Evolutionary conservation across 2,888 invertebrate species (phyloP), one percentile per base, ranked within the genome.

Genomic region (Aethes cnicana): DNA sequence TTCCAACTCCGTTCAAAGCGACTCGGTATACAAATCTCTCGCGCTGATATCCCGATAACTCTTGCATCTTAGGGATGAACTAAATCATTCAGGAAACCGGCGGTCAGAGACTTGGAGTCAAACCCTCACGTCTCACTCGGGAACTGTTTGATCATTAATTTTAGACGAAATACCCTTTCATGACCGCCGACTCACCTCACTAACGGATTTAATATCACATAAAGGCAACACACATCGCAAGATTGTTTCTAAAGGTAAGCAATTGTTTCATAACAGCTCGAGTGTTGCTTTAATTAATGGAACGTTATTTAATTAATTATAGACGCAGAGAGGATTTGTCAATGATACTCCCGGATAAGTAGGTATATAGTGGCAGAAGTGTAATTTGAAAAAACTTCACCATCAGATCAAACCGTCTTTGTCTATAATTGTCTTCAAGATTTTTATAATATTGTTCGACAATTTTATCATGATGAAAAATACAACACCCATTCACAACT

Each of bases 51-150:
- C 7, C 43, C 12, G 23, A 44, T 36, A 50, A 32, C 36, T 43
- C 50, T 37, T 43, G 11, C 33, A 42, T 26, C 41, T 21, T 49
- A 35, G 28, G 35, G 20, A 39, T 39, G 39, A 47, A 39, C 47
- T 47, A 37, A 47, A 41, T 39, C 30, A 37, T 39, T 47, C 47
- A 39, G 12, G 23, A 11, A 21, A 6, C 39, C 23, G 39, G 23
- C 47, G 18, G 14, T 37, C 14, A 21, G 14, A 26, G 26, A 42
- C 42, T 42, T 33, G 26, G 16, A 41, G 20, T 20, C 48, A 41
- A 33, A 48, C 42, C 20, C 11, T 36, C 49, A 42, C 49, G 12
- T 12, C 17, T 36, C 28, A 30, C 11, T 23, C 28, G 28, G 21
- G 2, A 21, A 28, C 33, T 33, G 41, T 26, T 41, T 48, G 33